Evolutionary conservation across 2,113 vertebrate genomes (phyloP).

Genomic region (Felis catus): F.catus_Fca126_mat1.0 CM031419.1:85402501-85403000

Average conservation of each 20-base stretch:
- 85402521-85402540: too few relatives aligned
- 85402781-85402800: accelerated
- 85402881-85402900: conserved; percentile 91
- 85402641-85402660: too few relatives aligned
- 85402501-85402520: too few relatives aligned
- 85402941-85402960: conserved; percentile 91
- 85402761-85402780: accelerated
- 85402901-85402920: conserved; percentile 93
- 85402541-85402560: too few relatives aligned
- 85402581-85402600: too few relatives aligned
- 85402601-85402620: too few relatives aligned
- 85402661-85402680: too few relatives aligned
- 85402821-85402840: accelerated
- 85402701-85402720: not conserved
- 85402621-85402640: too few relatives aligned
- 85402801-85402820: not conserved
- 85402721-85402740: not conserved
- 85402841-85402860: not conserved
- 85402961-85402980: conserved; percentile 91
- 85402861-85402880: conserved; percentile 94
- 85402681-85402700: not conserved
- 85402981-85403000: conserved; percentile 93
- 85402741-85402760: not conserved
- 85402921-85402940: conserved; percentile 91
- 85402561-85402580: too few relatives aligned